Evolutionary conservation across 2,113 vertebrate genomes (phyloP), one percentile per base, ranked within the genome.

Genomic region (Dicerorhinus sumatrensis): DNA sequence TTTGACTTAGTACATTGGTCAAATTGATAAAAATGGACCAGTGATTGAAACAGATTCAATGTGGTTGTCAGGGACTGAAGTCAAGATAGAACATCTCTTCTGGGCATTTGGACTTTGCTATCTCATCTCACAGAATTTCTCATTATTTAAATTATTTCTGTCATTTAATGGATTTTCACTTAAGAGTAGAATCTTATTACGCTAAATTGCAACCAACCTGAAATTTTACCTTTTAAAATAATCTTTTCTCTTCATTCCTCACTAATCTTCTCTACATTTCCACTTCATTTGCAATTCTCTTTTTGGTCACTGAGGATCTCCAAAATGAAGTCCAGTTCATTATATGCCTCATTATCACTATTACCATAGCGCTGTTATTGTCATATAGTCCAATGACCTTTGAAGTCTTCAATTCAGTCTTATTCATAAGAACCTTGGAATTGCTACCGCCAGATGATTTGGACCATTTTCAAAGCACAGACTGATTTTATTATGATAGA

Each of bases 121-220:
- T 75, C 92, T 98, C 84, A 87, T 92, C 80, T 95, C 77, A 88
- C 91, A 96, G 94, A 81, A 90, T 85, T 97, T 90, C 90, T 96
- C 80, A 87, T 63, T 94, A 98, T 98, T 98, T 97, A 95, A 97
- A 98, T 95, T 97, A 90, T 94, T 97, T 97, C 83, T 97, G 0
- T 2, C 97, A 63, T 91, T 91, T 93, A 98, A 95, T 72, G 63
- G 88, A 97, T 80, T 98, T 91, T 97, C 85, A 48, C 85, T 95
- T 93, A 91, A 77, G 51, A 94, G 87, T 79, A 90, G 96, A 98
- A 98, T 98, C 85, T 95, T 91, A 93, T 97, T 98, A 87, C 3
- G 48, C 73, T 91, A 98, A 98, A 96, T 89, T 94, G 95, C 56
- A 94, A 39, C 8, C 46, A 83, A 62, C 48, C 60, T 96, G 87